These are phyloP conservation scores for Lipophrys pholis DNA, from an alignment of 2,113 vertebrate genomes.

Conservation along the genomic window DNA sequence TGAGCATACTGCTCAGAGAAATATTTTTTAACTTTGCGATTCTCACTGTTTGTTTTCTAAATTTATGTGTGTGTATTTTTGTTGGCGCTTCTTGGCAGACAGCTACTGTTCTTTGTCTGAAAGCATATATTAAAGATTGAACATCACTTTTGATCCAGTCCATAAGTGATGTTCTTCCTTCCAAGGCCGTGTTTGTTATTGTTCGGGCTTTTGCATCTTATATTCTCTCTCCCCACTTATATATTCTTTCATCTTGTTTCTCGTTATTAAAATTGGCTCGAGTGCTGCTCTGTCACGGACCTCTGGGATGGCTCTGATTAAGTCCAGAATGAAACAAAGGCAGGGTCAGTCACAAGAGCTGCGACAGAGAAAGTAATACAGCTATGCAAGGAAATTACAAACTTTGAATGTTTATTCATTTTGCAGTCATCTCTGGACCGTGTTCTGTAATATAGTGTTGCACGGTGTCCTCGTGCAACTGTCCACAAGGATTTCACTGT, in stretches of 20 bases:
- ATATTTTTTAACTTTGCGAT: conserved; percentile 4
- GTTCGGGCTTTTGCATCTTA: conserved; percentile 47
- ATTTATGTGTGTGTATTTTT: conserved; percentile 5
- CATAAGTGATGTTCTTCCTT: conserved; percentile 11
- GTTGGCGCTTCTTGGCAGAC: conserved; percentile 3
- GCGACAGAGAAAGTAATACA: conserved; percentile 8
- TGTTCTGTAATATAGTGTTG: conserved; percentile 17
- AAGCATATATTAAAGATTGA: conserved; percentile 39
- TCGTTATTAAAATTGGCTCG: conserved; percentile 71
- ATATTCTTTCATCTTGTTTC: conserved; percentile 46
- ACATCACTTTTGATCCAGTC: conserved; percentile 6
- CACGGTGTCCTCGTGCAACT: background rate
- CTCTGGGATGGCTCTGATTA: conserved; percentile 60
- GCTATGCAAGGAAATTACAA: conserved; percentile 46
- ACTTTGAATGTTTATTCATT: conserved; percentile 35
- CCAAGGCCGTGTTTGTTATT: background rate
- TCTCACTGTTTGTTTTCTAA: background rate
- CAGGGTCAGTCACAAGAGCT: conserved; percentile 1
- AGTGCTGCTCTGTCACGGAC: conserved; percentile 26
- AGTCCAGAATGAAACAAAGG: conserved; percentile 49
- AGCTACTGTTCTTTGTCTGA: conserved; percentile 6
- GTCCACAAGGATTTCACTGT: background rate
- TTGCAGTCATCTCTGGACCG: background rate
- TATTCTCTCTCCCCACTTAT: conserved; percentile 36
- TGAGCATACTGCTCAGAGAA: background rate